A percentile compares a stretch with the other conserved stretches of the same genome.
These are phyloP conservation scores for Melanostigma gelatinosum DNA, from an alignment of 2,113 vertebrate species.

Conservation along the genomic window DNA sequence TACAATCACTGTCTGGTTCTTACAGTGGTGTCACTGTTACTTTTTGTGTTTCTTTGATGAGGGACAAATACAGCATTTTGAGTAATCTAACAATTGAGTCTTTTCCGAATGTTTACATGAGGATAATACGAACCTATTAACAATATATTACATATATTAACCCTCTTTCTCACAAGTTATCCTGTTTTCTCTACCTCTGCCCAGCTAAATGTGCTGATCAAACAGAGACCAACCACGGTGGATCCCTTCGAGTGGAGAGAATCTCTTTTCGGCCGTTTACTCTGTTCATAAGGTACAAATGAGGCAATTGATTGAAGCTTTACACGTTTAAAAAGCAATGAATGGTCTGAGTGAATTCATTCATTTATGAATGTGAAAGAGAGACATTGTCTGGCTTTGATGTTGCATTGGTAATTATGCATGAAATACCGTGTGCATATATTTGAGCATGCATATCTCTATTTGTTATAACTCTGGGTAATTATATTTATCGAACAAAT, in stretches of 20 bases:
- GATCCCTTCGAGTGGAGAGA: constrained; percentile 45
- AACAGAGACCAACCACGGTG: constrained; percentile 38
- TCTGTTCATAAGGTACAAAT: constrained; percentile 52
- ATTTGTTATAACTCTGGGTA: neutral
- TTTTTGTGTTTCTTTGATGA: neutral
- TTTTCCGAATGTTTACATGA: neutral
- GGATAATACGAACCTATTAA: neutral
- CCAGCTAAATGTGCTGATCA: constrained; percentile 59
- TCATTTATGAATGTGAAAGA: constrained; percentile 21
- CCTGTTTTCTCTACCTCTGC: neutral
- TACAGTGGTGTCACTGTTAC: no score
- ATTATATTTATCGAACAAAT: neutral
- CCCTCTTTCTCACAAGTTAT: neutral
- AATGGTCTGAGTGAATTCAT: constrained; percentile 30
- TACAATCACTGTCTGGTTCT: neutral
- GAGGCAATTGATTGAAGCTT: constrained; percentile 42
- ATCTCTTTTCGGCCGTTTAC: constrained; percentile 58
- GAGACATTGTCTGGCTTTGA: neutral
- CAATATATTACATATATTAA: neutral
- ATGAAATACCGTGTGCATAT: neutral
- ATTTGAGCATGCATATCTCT: neutral
- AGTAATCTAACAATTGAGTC: neutral
- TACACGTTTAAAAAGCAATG: constrained; percentile 29
- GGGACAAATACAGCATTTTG: neutral
- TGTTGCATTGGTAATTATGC: constrained; percentile 18